Evolutionary conservation across 2,888 invertebrate species (phyloP).

Genomic region (Apomyelois bistriatella): DNA sequence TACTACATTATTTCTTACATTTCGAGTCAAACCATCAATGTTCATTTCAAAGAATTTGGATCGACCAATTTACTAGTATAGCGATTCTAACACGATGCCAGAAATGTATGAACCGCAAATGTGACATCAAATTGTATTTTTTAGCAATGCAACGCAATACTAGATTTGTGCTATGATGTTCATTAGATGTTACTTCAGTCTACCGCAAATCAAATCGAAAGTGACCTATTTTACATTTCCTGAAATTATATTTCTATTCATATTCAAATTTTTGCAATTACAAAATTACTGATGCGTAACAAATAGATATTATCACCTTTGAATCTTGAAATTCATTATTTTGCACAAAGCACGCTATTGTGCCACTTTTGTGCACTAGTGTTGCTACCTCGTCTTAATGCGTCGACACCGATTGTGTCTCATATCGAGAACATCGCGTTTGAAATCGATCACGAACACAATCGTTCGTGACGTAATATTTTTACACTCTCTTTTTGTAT

Average conservation of each 20-base stretch:
- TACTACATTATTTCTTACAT: too few species aligned
- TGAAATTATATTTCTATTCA: background rate
- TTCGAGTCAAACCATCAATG: too few species aligned
- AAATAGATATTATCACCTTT: constrained; percentile 26
- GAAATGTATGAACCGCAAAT: too few species aligned
- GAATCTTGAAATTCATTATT: constrained; percentile 44
- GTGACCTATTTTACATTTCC: background rate
- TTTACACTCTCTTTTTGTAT: constrained; percentile 41
- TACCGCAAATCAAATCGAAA: background rate
- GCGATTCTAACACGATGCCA: too few species aligned
- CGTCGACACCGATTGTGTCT: constrained; percentile 35
- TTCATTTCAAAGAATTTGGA: too few species aligned
- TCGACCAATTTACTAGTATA: too few species aligned
- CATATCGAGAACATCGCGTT: constrained; percentile 39
- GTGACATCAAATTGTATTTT: too few species aligned
- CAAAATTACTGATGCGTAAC: constrained; percentile 30
- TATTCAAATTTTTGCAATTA: constrained; percentile 17
- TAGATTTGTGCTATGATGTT: too few species aligned
- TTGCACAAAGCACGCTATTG: constrained; percentile 44
- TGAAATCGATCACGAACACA: constrained; percentile 54
- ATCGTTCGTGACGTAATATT: constrained; percentile 49
- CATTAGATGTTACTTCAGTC: background rate
- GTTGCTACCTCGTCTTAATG: constrained; percentile 44
- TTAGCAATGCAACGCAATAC: too few species aligned
- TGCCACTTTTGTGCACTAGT: constrained; percentile 35